Conservation (phyloP, 2,797 vertebrate species). For the Anolis apletophallus region DNA sequence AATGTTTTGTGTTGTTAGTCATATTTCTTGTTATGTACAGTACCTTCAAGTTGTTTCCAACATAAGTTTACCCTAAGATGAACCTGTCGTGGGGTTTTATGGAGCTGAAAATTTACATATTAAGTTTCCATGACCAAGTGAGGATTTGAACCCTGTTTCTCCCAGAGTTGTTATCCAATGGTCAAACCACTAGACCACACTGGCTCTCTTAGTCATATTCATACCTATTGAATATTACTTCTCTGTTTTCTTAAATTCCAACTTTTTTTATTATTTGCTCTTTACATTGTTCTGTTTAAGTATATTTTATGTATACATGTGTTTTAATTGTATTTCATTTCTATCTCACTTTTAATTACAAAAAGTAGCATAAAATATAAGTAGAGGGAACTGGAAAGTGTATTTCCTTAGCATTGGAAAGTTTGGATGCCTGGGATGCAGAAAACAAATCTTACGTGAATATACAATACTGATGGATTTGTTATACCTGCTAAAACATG, state of each 20-base stretch:
- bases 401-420: neutral
- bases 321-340: no score
- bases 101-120: no score
- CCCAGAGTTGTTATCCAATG: no score
- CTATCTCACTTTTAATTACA: no score
- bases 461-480: neutral
- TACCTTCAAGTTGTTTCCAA: no score
- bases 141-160: no score
- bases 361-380: neutral
- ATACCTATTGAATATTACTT: neutral
- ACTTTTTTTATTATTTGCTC: neutral
- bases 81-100: no score
- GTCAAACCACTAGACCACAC: no score
- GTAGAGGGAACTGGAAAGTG: neutral
- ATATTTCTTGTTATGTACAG: no score
- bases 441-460: neutral
- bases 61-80: no score
- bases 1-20: neutral
- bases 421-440: neutral
- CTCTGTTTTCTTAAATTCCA: neutral
- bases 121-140: no score
- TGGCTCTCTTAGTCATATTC: neutral
- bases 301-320: no score
- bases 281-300: neutral
- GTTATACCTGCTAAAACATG: slow-evolving; percentile 10